Conservation (phyloP, 64 coral and sea anemone species). For the Hydrozoanthus tunicans region DNA sequence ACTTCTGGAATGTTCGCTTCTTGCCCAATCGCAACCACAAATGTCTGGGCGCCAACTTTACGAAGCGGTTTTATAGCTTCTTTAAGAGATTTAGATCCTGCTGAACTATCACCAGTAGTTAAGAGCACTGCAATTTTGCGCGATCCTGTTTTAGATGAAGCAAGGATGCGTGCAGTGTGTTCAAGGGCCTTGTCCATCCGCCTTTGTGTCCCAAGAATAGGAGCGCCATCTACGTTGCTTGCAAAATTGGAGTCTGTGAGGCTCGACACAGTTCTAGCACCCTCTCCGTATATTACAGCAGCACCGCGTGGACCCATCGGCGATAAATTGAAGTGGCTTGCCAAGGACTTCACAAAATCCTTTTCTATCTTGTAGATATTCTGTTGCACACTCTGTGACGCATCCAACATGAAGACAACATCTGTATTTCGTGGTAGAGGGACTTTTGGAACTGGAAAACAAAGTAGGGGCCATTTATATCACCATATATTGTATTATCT, state of each 20-base stretch:
- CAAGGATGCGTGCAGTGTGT: conserved; percentile 29
- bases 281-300: conserved; percentile 62
- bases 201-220: conserved; percentile 43
- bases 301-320: conserved; percentile 54
- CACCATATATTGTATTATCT: not conserved
- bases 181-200: conserved; percentile 69
- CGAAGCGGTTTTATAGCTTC: conserved; percentile 50
- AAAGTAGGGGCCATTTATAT: not conserved
- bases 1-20: conserved; percentile 47
- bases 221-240: conserved; percentile 32
- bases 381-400: conserved; percentile 56
- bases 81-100: conserved; percentile 23
- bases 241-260: conserved; percentile 30
- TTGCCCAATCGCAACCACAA: conserved; percentile 65
- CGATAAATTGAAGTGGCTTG: conserved; percentile 57
- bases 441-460: conserved; percentile 12
- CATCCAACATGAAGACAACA: conserved; percentile 78
- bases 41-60: conserved; percentile 59
- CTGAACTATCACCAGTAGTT: conserved; percentile 55
- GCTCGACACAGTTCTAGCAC: conserved; percentile 38
- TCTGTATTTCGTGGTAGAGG: conserved; percentile 53
- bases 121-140: conserved; percentile 59
- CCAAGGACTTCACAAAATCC: conserved; percentile 66
- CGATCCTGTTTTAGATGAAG: conserved; percentile 41
- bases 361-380: conserved; percentile 71